A percentile compares a stretch with the other conserved stretches of the same genome.
phyloP scores from a whole-genome alignment of 2,797 vertebrate species.

The Melanitta fusca region DNA sequence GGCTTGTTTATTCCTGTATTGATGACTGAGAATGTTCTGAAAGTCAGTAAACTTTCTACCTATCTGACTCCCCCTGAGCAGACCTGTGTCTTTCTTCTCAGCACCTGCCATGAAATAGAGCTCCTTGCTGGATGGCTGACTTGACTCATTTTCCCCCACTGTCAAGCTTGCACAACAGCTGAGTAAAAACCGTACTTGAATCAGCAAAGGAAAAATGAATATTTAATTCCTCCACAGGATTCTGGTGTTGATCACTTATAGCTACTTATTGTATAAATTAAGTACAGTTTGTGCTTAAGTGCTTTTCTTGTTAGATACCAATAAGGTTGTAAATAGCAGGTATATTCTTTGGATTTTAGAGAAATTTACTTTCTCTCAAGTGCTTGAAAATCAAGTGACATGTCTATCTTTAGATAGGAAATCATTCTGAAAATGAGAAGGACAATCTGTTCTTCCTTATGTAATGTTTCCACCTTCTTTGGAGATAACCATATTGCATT shows the following conservation, averaged over 20 bases:
- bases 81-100: not conserved
- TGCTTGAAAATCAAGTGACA: conserved; percentile 65
- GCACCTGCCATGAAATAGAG: not conserved
- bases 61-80: not conserved
- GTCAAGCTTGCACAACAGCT: not conserved
- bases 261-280: conserved; percentile 65
- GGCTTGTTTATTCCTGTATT: conserved; percentile 26
- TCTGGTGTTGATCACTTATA: conserved; percentile 66
- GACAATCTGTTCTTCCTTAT: conserved; percentile 5
- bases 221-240: conserved; percentile 54
- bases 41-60: conserved; percentile 23
- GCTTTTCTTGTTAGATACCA: conserved; percentile 73
- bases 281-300: conserved; percentile 69
- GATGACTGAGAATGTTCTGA: not conserved
- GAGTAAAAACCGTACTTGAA: conserved; percentile 36
- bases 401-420: conserved; percentile 19
- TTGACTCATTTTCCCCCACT: not conserved
- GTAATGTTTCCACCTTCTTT: not conserved
- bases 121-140: conserved; percentile 9
- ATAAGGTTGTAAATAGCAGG: conserved; percentile 72
- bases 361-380: conserved; percentile 60
- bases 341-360: conserved; percentile 60
- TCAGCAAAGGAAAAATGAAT: conserved; percentile 40
- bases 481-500: not conserved
- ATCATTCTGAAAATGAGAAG: conserved; percentile 28